Evolutionary conservation across 2,888 invertebrate species (phyloP).

Genomic region (Ferdinandea cuprea): DNA sequence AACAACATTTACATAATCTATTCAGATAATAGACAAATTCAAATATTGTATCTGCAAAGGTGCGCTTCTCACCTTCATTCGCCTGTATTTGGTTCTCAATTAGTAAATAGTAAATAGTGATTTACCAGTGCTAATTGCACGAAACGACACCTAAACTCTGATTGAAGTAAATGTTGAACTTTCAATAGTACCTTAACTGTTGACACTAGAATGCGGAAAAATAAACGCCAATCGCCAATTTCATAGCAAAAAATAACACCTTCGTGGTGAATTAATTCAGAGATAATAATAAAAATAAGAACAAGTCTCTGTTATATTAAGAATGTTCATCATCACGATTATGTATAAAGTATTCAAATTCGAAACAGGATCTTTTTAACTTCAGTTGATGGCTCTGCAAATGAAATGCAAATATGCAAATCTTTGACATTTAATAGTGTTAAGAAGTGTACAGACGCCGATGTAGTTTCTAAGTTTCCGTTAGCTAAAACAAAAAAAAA

Average conservation of each 20-base stretch:
- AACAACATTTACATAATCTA: not conserved
- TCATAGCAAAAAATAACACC: not conserved
- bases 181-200: conserved; percentile 9
- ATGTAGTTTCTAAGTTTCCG: too few relatives aligned
- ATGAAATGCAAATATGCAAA: not conserved
- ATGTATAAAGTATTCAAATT: too few relatives aligned
- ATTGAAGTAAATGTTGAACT: not conserved
- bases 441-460: too few relatives aligned
- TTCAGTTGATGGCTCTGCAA: not conserved
- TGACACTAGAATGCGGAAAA: conserved; percentile 28
- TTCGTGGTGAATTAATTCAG: not conserved
- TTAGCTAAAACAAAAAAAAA: too few relatives aligned
- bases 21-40: not conserved
- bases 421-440: not conserved
- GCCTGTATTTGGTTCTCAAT: not conserved
- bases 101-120: not conserved
- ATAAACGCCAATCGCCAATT: not conserved
- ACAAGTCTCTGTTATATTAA: too few relatives aligned
- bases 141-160: not conserved
- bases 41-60: conserved; percentile 3
- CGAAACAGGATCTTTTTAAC: not conserved
- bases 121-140: conserved; percentile 10
- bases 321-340: too few relatives aligned
- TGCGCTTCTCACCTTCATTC: not conserved
- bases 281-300: not conserved